Evolutionary conservation across 2,888 invertebrate species (phyloP), one percentile per base, ranked within the genome.

Genomic region (Lithosia quadra): DNA sequence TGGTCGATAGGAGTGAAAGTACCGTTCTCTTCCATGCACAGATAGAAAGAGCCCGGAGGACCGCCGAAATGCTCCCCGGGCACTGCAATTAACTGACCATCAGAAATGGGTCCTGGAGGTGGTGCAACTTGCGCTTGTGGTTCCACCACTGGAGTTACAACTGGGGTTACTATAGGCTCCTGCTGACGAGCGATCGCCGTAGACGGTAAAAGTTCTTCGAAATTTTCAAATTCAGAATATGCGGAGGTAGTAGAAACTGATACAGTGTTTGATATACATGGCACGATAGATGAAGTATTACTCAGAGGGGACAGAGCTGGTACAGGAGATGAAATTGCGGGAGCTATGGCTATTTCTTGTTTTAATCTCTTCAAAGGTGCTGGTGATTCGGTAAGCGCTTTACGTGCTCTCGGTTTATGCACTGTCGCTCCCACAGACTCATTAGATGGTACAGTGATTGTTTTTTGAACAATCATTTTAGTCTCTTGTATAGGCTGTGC

Each of bases 21-120:
- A 58, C 97, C 96, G 67, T 96, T 96, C 77, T 97, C 97, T 79
- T 97, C 97, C n/a, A 97, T 93, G 73, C 97, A 97, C 43, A 97
- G 93, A 86, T 97, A 97, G 85, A 97, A 97, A 0, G 96, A 96
- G 71, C 97, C 97, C 0, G 96, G 96, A 34, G 97, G 96, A 8
- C 97, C 97, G 65, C 97, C 97, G 71, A 96, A 96, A 78, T 96
- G 96, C 80, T 97, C 97, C 24, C 97, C 97, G 28, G 97, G 97
- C 59, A 97, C 95, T 18, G 97, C 97, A 84, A 97, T 92, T 80
- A 97, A 95, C 86, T 97, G 97, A 0, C 96, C 96, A 83, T 96
- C 96, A 1, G 95, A 91, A 43, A 96, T 85, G 61, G 85, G 71
- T n/a, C 82, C 89, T 69, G 82, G 89, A 0, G 85, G 78, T 28